Conservation (phyloP, 2,113 vertebrate genomes). For the Phoenicopterus ruber region DNA sequence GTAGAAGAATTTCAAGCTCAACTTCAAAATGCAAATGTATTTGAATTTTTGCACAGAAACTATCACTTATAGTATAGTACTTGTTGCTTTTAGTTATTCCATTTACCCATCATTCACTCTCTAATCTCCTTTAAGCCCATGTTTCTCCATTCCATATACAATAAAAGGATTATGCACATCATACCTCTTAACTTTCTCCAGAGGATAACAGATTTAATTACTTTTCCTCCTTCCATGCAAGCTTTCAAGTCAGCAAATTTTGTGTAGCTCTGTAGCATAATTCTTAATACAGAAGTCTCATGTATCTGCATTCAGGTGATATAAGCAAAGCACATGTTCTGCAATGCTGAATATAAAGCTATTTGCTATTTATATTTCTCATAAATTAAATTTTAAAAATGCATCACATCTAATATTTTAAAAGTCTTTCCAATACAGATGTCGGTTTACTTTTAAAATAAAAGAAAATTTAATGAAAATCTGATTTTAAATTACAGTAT, state of each 20-base stretch:
- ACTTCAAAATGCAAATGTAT: not conserved
- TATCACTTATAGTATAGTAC: not conserved
- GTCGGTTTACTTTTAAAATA: not conserved
- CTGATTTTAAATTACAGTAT: not conserved
- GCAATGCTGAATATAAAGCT: not conserved
- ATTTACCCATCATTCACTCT: slow-evolving; percentile 46
- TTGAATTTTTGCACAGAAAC: not conserved
- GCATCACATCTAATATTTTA: not conserved
- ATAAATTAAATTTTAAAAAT: not conserved
- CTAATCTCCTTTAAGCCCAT: slow-evolving; percentile 59
- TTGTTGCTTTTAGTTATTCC: slow-evolving; percentile 28
- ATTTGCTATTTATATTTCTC: not conserved
- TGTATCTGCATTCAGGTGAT: not conserved
- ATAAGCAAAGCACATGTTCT: not conserved
- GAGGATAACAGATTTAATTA: slow-evolving; percentile 67
- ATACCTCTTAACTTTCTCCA: slow-evolving; percentile 41
- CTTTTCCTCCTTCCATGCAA: slow-evolving; percentile 38
- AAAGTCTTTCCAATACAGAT: not conserved
- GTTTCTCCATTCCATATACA: slow-evolving; percentile 61
- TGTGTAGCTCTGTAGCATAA: not conserved
- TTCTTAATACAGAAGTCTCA: slow-evolving; percentile 9
- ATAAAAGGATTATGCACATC: slow-evolving; percentile 59
- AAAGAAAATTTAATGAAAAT: not conserved
- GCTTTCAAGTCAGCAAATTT: slow-evolving; percentile 47
- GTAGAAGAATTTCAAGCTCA: not conserved